Conservation (phyloP, 2,888 invertebrate species). For the Drosophila mayaguana region DNA sequence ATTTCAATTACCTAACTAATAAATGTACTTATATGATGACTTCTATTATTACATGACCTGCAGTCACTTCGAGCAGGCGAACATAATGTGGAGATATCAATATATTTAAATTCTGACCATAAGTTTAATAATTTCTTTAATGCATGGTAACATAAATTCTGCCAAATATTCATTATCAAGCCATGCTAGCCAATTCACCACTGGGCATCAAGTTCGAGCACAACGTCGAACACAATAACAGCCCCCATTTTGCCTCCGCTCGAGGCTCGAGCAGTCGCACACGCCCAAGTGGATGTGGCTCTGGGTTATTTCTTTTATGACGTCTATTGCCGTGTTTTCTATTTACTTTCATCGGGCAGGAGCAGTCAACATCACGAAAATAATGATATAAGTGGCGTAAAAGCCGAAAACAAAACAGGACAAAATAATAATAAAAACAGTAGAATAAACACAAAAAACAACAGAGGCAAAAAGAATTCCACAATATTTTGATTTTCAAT, state of each 20-base stretch:
- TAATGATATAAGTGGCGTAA: constrained; percentile 72
- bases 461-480: constrained; percentile 6
- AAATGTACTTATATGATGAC: no score
- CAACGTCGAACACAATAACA: constrained; percentile 19
- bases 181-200: constrained; percentile 24
- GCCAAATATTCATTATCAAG: no score
- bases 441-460: constrained; percentile 9
- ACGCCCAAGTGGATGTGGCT: constrained; percentile 51
- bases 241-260: constrained; percentile 4
- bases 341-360: constrained; percentile 57
- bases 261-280: constrained; percentile 27
- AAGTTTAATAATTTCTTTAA: no score
- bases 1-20: no score
- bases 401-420: constrained; percentile 56
- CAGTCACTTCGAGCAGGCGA: no score
- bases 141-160: no score
- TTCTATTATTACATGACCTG: no score
- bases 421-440: constrained; percentile 18
- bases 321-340: constrained; percentile 57
- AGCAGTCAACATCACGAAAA: constrained; percentile 55
- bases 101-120: no score
- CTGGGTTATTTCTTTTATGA: constrained; percentile 36
- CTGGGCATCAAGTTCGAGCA: constrained; percentile 14
- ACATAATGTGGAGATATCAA: no score
- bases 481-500: constrained; percentile 72